A percentile compares a stretch with the other conserved stretches of the same genome.
These are phyloP conservation scores for Pipistrellus nathusii DNA, from an alignment of 2,797 vertebrate genomes.

Conservation along the genomic window DNA sequence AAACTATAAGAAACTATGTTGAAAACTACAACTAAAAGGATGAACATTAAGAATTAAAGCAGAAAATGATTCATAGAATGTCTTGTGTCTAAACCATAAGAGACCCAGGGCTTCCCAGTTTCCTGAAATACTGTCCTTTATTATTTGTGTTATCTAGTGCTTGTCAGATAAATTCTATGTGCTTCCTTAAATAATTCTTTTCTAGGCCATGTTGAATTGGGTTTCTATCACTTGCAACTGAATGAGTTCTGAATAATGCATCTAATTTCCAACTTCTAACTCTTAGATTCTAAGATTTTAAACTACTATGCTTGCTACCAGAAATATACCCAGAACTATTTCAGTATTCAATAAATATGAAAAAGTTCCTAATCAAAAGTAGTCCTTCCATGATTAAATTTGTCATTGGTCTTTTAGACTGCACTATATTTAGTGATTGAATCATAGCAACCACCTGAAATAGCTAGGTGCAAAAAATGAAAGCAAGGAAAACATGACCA, in stretches of 20 bases:
- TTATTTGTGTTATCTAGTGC: background rate
- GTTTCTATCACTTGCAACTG: background rate
- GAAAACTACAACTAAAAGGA: background rate
- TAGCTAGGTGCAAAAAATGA: constrained; percentile 19
- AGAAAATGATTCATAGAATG: background rate
- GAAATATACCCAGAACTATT: background rate
- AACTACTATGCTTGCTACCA: background rate
- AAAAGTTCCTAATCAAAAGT: constrained; percentile 14
- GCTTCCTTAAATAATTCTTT: background rate
- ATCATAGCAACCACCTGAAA: background rate
- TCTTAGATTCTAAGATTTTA: background rate
- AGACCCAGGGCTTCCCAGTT: background rate
- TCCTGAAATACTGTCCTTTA: background rate
- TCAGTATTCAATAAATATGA: constrained; percentile 36
- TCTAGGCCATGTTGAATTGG: background rate
- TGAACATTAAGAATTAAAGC: background rate
- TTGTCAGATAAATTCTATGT: background rate
- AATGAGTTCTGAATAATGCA: background rate
- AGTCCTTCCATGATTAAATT: constrained; percentile 22
- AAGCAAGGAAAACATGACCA: constrained; percentile 38
- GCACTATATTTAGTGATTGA: constrained; percentile 24
- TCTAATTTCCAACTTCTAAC: background rate
- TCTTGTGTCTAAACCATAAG: background rate
- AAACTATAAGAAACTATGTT: background rate
- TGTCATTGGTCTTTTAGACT: background rate